Evolutionary conservation across 2,888 invertebrate genomes (phyloP), one percentile per base, ranked within the genome.

Genomic region (Polyommatus iphigenia): DNA sequence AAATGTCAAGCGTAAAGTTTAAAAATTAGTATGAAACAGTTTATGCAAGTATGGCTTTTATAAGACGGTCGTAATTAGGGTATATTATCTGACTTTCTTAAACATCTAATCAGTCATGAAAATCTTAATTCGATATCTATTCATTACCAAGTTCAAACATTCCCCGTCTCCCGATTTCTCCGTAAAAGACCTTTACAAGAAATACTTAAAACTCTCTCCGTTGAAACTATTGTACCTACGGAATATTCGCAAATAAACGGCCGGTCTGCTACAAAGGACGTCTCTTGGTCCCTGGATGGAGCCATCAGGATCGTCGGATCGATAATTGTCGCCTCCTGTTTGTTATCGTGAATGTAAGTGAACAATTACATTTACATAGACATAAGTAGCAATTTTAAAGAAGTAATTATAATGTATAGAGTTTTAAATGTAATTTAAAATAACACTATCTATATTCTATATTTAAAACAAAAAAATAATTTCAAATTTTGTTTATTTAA

Each of bases 201-300:
- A 29, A 67, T 29, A 32, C 20, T 67, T 32, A 32, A 32, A 67
- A 67, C 32, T 67, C 15, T 67, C 67, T 67, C 62, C 3, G 62
- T 24, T 10, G 13, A 24, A 62, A 24, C 29, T 67, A 29, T 20
- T 67, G 8, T 29, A 67, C n/a, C n/a, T n/a, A n/a, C 29, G 29
- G 67, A 32, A 67, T 29, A 67, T 67, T 67, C 15, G 15, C 67
- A 67, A 24, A 62, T 62, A 62, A 62, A 32, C 29, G 18, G 32
- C 29, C 67, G 29, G 67, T 8, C 67, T 67, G 29, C 18, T 67
- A 67, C 67, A 67, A 67, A 32, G 29, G 62, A 62, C 59, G 18
- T 32, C 29, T 29, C 29, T 29, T 67, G 67, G 67, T 29, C 67
- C 67, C 67, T 67, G 67, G 67, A 67, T 67, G 18, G 29, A 67